A percentile compares a stretch with the other conserved stretches of the same genome.
These are phyloP conservation scores for Drosophila elegans DNA, from an alignment of 1,140 invertebrate species.

Conservation along the genomic window DNA sequence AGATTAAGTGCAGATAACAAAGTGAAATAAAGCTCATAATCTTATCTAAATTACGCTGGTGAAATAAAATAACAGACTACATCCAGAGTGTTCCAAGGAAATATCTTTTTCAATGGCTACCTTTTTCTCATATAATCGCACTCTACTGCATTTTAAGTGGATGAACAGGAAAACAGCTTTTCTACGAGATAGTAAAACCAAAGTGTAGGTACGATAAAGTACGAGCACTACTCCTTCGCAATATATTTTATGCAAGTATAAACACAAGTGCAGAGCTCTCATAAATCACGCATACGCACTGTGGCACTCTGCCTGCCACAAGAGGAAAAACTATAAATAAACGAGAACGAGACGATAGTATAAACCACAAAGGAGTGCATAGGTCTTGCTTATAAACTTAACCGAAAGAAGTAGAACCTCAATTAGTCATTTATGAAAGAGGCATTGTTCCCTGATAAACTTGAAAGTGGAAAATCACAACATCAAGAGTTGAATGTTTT, in stretches of 20 bases:
- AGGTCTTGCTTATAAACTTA: constrained; percentile 16
- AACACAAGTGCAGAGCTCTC: constrained; percentile 31
- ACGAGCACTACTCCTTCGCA: constrained; percentile 14
- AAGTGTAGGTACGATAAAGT: constrained; percentile 22
- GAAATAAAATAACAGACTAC: constrained; percentile 4
- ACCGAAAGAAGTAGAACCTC: constrained; percentile 29
- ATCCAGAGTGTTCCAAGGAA: neutral
- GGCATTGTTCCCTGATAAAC: constrained; percentile 3
- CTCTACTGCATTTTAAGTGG: constrained; percentile 24
- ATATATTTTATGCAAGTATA: constrained; percentile 46
- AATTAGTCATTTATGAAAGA: constrained; percentile 29
- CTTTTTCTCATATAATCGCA: neutral
- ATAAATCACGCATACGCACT: constrained; percentile 80
- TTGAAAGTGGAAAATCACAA: constrained; percentile 69
- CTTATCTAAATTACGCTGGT: neutral
- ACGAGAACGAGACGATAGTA: constrained; percentile 48
- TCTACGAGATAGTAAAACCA: constrained; percentile 6
- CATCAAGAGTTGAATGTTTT: constrained; percentile 43
- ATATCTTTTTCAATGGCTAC: neutral
- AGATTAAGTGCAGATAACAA: neutral
- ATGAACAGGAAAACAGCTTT: constrained; percentile 9
- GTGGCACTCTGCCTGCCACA: constrained; percentile 37
- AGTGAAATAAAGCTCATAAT: neutral
- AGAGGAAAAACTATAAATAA: constrained; percentile 69
- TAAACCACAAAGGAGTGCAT: constrained; percentile 44